phyloP scores from a whole-genome alignment of 2,797 vertebrate genomes.

The Oreochromis grahami region DNA sequence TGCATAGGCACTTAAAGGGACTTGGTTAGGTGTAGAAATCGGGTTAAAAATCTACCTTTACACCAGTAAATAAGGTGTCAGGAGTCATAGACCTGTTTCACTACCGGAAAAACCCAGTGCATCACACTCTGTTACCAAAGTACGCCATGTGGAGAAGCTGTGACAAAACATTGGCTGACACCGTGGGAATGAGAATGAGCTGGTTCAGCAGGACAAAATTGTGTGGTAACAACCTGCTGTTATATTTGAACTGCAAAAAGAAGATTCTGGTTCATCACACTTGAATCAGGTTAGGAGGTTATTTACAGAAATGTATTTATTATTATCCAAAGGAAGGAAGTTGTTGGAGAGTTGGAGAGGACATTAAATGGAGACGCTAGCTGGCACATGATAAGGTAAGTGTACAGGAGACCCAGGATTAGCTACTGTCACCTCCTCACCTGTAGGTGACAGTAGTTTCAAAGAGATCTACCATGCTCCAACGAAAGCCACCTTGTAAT shows the following conservation, averaged over 20 bases:
- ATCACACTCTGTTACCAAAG: background rate
- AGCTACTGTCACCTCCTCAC: background rate
- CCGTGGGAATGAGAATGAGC: background rate
- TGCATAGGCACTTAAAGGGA: background rate
- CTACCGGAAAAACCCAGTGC: background rate
- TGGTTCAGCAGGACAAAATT: background rate
- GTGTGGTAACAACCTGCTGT: background rate
- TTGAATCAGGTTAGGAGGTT: background rate
- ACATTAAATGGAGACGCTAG: background rate
- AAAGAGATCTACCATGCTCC: background rate
- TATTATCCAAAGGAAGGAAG: background rate
- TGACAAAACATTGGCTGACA: background rate
- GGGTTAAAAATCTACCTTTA: background rate
- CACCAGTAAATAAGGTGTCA: background rate
- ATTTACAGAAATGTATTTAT: background rate
- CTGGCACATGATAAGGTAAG: background rate
- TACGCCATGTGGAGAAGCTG: background rate
- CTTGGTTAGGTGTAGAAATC: background rate
- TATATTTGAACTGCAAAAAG: background rate
- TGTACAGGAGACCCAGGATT: background rate
- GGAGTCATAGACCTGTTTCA: background rate
- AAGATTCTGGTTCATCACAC: background rate
- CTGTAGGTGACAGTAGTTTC: background rate
- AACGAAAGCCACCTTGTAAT: background rate
- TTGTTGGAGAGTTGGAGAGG: background rate